Evolutionary conservation across 2,113 vertebrate species (phyloP), one percentile per base, ranked within the genome.

Genomic region (Lepus europaeus): DNA sequence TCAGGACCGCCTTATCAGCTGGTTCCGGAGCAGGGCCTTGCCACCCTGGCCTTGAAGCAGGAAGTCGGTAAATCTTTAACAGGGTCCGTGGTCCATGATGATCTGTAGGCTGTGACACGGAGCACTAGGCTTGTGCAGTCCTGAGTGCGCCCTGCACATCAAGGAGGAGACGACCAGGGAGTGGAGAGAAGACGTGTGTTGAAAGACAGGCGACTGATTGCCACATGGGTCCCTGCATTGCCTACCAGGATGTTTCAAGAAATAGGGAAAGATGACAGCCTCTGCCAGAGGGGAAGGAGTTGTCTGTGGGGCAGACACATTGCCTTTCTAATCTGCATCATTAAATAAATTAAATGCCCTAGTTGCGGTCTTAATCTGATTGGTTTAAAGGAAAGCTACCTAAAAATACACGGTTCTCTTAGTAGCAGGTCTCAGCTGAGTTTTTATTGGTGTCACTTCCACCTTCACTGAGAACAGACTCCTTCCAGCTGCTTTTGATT

Each of bases 61-160:
- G 84, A 93, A 82, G 82, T 66, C 78, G 82, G 96, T 97, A 88
- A 98, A 97, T 97, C 77, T 96, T 98, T 97, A 98, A 97, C 95
- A 89, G 74, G 77, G 92, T 97, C 92, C 91, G 89, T 72, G 91
- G 95, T 90, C 70, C 91, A 63, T 22, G 33, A 25, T 0, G 3
- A 70, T 91, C 72, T 49, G 8, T 79, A 90, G 76, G 56, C 49
- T 86, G 20, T 92, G 31, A 31, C 79, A 49, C 8, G 0, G 51
- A 17, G 17, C 56, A 59, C 19, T 6, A 9, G 74, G 36, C 25
- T 85, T 94, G 19, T 91, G 77, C 90, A 93, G 45, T 84, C 31
- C 73, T 61, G 4, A 49, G 33, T 9, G 33, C 89, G 45, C 74
- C 36, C 13, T 68, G 31, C 66, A 63, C 9, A 7, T 82, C n/a